These are phyloP conservation scores for Distichodus sexfasciatus DNA, from an alignment of 2,797 vertebrate species.

Conservation along the genomic window DNA sequence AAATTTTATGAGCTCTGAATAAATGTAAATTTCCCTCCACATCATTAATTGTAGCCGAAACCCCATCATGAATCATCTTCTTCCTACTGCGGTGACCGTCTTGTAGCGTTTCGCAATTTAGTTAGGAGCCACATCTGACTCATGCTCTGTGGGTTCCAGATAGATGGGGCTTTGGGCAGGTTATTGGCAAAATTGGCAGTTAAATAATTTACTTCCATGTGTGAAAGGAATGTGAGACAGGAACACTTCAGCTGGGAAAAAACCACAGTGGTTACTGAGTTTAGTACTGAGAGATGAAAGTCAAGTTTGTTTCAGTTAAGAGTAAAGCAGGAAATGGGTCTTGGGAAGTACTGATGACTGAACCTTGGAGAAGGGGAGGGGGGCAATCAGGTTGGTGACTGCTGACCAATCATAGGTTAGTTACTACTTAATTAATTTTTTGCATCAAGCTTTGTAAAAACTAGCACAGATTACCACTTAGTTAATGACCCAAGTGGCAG, in stretches of 20 bases:
- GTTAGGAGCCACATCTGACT: constrained; percentile 33
- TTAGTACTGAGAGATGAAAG: too few relatives aligned
- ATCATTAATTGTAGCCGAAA: constrained; percentile 69
- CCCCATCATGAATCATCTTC: constrained; percentile 58
- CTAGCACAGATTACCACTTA: too few relatives aligned
- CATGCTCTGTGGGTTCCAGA: constrained; percentile 25
- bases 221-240: constrained; percentile 23
- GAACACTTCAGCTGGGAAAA: constrained; percentile 22
- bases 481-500: too few relatives aligned
- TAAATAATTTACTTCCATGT: constrained; percentile 30
- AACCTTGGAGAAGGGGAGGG: too few relatives aligned
- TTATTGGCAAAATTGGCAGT: constrained; percentile 44
- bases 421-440: too few relatives aligned
- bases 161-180: constrained; percentile 6
- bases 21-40: constrained; percentile 73
- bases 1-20: constrained; percentile 75
- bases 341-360: too few relatives aligned
- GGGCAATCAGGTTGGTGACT: too few relatives aligned
- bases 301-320: too few relatives aligned
- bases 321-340: too few relatives aligned
- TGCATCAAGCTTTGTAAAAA: too few relatives aligned
- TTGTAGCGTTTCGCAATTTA: constrained; percentile 34
- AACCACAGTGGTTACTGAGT: neutral
- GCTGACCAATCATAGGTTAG: too few relatives aligned
- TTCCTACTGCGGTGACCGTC: constrained; percentile 45